Evolutionary conservation across 2,797 vertebrate species (phyloP).

Genomic region (Onychomys torridus): DNA sequence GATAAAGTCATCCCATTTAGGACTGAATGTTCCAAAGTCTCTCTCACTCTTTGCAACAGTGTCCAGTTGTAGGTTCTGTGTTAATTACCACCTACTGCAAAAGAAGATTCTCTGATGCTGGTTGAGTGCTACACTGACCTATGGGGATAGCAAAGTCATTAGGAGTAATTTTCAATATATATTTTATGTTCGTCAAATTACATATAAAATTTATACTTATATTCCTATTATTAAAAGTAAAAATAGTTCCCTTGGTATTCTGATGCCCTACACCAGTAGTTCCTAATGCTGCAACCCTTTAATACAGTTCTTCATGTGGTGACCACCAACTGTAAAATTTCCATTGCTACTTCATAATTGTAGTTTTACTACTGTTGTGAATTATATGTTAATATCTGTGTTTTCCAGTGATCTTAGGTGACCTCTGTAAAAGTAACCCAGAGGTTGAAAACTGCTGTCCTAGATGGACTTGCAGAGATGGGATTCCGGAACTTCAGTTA

Average conservation of each 20-base stretch:
- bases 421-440: neutral
- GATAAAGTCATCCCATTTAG: neutral
- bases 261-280: neutral
- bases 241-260: neutral
- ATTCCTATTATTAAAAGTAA: neutral
- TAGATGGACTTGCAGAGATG: neutral
- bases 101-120: neutral
- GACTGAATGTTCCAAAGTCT: too few relatives aligned
- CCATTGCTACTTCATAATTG: neutral
- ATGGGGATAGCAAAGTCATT: neutral
- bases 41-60: neutral
- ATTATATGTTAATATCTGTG: neutral
- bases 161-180: neutral
- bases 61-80: neutral
- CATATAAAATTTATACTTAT: neutral
- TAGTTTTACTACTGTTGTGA: neutral
- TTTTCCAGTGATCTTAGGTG: neutral
- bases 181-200: neutral
- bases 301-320: neutral
- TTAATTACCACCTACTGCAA: neutral
- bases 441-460: neutral
- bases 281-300: neutral
- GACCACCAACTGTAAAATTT: neutral
- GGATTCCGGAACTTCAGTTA: neutral
- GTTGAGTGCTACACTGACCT: neutral